phyloP scores from a whole-genome alignment of 2,113 vertebrate species.

The Abramis brama region DNA sequence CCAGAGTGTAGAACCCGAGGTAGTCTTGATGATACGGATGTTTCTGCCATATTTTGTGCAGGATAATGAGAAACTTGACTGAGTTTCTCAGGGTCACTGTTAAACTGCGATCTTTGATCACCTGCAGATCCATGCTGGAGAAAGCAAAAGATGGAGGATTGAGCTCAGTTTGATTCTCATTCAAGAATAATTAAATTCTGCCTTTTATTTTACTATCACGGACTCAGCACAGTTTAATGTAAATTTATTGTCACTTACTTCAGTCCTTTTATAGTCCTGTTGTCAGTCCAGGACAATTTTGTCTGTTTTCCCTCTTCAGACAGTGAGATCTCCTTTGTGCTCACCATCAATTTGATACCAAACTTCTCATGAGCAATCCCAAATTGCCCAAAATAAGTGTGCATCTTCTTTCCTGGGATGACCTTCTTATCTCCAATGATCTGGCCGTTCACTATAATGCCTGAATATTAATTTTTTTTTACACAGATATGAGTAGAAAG shows the following conservation, averaged over 20 bases:
- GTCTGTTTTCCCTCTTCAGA: conserved; percentile 69
- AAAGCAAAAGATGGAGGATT: background rate
- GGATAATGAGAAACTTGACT: conserved; percentile 85
- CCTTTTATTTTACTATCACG: background rate
- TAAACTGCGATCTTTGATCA: conserved; percentile 81
- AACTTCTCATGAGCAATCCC: conserved; percentile 80
- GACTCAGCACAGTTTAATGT: background rate
- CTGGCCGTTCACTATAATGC: conserved; percentile 88
- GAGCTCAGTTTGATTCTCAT: background rate
- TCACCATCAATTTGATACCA: conserved; percentile 81
- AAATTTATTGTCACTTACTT: conserved; percentile 72
- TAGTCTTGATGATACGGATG: conserved; percentile 86
- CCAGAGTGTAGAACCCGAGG: conserved; percentile 89
- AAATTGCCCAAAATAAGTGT: conserved; percentile 89
- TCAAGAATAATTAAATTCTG: no score
- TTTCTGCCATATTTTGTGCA: conserved; percentile 89
- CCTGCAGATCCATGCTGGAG: conserved; percentile 80
- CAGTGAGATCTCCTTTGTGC: conserved; percentile 79
- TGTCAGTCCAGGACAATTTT: conserved; percentile 83
- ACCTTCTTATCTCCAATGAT: conserved; percentile 86
- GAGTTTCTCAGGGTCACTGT: conserved; percentile 81
- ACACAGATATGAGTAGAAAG: background rate
- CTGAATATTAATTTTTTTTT: conserved; percentile 62
- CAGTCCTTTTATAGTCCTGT: conserved; percentile 70
- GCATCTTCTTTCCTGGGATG: conserved; percentile 68